Percentiles rank a stretch among this genome's conserved stretches.
Conservation (phyloP, 2,888 invertebrate species). For the Agrochola lychnidis region DNA sequence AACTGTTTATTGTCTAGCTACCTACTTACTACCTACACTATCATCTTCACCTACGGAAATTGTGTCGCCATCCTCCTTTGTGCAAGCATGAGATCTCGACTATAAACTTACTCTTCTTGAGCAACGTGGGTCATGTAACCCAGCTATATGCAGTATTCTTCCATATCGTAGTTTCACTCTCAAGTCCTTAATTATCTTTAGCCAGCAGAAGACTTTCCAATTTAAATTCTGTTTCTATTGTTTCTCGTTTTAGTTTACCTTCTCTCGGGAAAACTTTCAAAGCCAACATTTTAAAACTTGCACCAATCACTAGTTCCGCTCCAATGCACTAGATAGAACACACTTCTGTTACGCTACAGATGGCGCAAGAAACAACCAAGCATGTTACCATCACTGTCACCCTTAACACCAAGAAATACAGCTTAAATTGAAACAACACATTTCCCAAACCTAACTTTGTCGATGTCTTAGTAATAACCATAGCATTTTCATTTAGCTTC, state of each 20-base stretch:
- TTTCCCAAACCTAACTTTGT: slow-evolving; percentile 27
- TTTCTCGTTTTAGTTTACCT: neutral
- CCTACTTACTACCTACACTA: slow-evolving; percentile 41
- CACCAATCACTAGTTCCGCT: slow-evolving; percentile 69
- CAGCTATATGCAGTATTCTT: neutral
- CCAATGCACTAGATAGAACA: slow-evolving; percentile 71
- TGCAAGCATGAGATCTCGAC: neutral
- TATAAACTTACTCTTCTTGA: slow-evolving; percentile 9
- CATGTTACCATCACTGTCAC: neutral
- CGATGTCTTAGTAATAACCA: slow-evolving; percentile 41
- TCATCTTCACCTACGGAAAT: slow-evolving; percentile 20
- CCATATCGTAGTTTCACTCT: too few relatives aligned
- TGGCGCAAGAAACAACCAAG: slow-evolving; percentile 59
- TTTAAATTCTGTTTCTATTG: neutral
- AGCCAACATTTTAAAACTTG: slow-evolving; percentile 51
- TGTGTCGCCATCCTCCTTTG: slow-evolving; percentile 16
- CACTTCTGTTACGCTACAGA: slow-evolving; percentile 73
- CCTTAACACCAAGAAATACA: slow-evolving; percentile 36
- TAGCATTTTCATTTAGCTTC: neutral
- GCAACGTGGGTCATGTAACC: neutral
- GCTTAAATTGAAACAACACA: slow-evolving; percentile 22
- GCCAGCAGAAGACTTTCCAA: too few relatives aligned
- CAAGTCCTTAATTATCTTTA: too few relatives aligned
- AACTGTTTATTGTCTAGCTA: slow-evolving; percentile 29
- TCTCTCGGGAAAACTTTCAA: slow-evolving; percentile 13